phyloP scores from a whole-genome alignment of 2,113 vertebrate genomes.

The Anoplopoma fimbria region DNA sequence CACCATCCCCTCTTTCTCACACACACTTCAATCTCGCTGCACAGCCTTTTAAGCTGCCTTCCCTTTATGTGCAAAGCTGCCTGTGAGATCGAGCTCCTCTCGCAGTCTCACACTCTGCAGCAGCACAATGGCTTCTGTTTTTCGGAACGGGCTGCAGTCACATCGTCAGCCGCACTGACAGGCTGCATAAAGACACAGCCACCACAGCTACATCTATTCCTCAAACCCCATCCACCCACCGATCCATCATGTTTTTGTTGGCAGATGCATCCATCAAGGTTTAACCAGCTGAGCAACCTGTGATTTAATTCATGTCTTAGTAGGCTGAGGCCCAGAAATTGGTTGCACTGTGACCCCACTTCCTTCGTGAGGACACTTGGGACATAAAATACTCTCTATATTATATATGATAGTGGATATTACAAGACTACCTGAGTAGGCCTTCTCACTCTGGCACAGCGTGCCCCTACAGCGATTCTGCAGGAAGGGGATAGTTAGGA shows the following conservation, averaged over 20 bases:
- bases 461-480: background rate
- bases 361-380: conserved; percentile 12
- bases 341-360: background rate
- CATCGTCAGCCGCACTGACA: conserved; percentile 36
- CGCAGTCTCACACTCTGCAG: conserved; percentile 54
- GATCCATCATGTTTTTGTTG: conserved; percentile 52
- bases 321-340: background rate
- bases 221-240: conserved; percentile 19
- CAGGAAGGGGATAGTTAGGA: conserved; percentile 2
- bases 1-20: conserved; percentile 5
- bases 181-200: conserved; percentile 44
- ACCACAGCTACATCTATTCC: conserved; percentile 9
- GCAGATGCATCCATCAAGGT: background rate
- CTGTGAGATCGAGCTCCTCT: conserved; percentile 57
- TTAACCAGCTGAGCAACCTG: conserved; percentile 38
- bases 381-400: background rate
- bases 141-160: conserved; percentile 37
- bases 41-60: conserved; percentile 52
- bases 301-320: conserved; percentile 17
- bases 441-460: background rate
- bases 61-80: conserved; percentile 49
- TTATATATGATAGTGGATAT: background rate
- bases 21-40: conserved; percentile 32
- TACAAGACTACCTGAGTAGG: background rate
- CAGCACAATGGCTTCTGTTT: conserved; percentile 55